These are phyloP conservation scores for Caenorhabditis plicata DNA, from an alignment of 2,888 invertebrate genomes.

Conservation along the genomic window DNA sequence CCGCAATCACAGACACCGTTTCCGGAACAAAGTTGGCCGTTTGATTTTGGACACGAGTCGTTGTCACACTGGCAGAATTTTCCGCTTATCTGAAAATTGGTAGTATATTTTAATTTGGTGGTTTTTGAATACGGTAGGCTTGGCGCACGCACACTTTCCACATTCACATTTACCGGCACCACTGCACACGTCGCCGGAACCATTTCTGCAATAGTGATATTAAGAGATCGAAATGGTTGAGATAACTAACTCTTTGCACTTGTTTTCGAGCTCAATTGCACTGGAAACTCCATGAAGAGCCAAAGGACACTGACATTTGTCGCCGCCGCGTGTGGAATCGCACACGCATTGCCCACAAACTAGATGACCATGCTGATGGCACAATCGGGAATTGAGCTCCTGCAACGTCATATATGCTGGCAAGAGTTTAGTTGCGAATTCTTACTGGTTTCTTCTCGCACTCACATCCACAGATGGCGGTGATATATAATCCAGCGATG, in stretches of 20 bases:
- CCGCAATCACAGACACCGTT: constrained; percentile 60
- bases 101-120: constrained; percentile 1
- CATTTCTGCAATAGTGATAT: constrained; percentile 34
- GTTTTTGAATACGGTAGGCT: constrained; percentile 22
- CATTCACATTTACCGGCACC: constrained; percentile 56
- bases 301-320: constrained; percentile 54
- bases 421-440: neutral
- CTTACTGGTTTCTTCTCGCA: constrained; percentile 56
- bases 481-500: constrained; percentile 46
- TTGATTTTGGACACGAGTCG: constrained; percentile 47
- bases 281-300: constrained; percentile 43
- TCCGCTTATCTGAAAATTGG: constrained; percentile 43
- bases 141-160: constrained; percentile 54
- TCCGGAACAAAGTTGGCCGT: constrained; percentile 53
- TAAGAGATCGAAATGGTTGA: neutral
- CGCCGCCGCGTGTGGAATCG: constrained; percentile 43
- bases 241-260: constrained; percentile 50
- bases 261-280: constrained; percentile 44
- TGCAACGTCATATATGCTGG: constrained; percentile 15
- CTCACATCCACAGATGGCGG: constrained; percentile 63
- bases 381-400: constrained; percentile 54
- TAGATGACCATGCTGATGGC: constrained; percentile 52
- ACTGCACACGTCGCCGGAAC: constrained; percentile 44
- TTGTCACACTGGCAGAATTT: constrained; percentile 63
- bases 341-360: constrained; percentile 59